Percentiles rank a stretch among this genome's conserved stretches.
Conservation (phyloP, 2,113 vertebrate species). For the Tenebrosternarchus preto region DNA sequence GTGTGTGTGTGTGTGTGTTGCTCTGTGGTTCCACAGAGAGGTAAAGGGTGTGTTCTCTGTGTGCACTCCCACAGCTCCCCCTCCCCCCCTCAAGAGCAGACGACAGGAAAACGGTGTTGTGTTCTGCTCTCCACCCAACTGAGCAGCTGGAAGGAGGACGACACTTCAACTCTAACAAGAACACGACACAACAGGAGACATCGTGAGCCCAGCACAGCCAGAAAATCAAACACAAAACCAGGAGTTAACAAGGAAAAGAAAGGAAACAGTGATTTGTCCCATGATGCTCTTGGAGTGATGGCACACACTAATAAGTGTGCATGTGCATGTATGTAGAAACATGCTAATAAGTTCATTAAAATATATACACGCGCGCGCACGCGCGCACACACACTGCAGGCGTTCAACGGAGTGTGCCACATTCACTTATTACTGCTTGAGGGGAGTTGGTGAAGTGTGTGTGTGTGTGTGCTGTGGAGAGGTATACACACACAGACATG, state of each 20-base stretch:
- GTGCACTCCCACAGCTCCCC: too few species aligned
- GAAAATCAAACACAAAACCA: slow-evolving; percentile 41
- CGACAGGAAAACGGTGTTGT: background rate
- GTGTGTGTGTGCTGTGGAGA: slow-evolving; percentile 15
- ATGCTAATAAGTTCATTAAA: slow-evolving; percentile 32
- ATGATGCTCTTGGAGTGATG: slow-evolving; percentile 75
- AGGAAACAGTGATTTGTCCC: slow-evolving; percentile 75
- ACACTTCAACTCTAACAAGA: slow-evolving; percentile 29
- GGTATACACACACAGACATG: background rate
- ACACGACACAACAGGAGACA: slow-evolving; percentile 60
- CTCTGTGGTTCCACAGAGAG: background rate
- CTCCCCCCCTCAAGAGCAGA: background rate
- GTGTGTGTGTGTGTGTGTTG: slow-evolving; percentile 7
- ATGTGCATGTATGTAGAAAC: slow-evolving; percentile 58
- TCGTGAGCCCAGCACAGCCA: slow-evolving; percentile 49
- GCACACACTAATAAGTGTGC: slow-evolving; percentile 33
- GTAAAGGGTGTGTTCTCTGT: too few species aligned
- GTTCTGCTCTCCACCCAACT: slow-evolving; percentile 29
- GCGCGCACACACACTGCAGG: slow-evolving; percentile 1
- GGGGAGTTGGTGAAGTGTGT: background rate
- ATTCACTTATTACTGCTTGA: background rate
- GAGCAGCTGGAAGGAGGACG: slow-evolving; percentile 40
- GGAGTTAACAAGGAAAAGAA: slow-evolving; percentile 60
- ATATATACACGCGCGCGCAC: slow-evolving; percentile 56
- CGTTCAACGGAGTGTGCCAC: background rate